Conservation (phyloP, 2,113 vertebrate species). For the Philantomba maxwellii region DNA sequence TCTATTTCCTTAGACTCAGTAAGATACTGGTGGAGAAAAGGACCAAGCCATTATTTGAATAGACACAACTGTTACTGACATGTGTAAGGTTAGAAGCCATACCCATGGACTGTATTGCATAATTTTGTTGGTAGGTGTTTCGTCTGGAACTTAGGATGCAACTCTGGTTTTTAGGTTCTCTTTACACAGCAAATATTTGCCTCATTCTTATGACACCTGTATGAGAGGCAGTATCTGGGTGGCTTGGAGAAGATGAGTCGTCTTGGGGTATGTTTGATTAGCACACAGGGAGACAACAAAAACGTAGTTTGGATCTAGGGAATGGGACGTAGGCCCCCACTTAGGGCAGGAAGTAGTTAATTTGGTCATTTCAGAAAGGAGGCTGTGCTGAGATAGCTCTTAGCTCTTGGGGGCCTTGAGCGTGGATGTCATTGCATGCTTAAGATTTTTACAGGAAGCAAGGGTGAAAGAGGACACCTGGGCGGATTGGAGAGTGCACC, state of each 20-base stretch:
- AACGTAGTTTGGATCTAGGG: background rate
- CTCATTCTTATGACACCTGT: background rate
- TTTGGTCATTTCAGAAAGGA: background rate
- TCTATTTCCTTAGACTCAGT: background rate
- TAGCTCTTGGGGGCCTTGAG: too few species aligned
- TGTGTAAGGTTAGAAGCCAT: background rate
- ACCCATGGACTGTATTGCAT: background rate
- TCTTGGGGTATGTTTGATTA: background rate
- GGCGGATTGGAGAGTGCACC: rapidly evolving
- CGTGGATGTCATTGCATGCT: background rate
- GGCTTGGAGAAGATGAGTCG: background rate
- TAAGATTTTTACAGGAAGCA: background rate
- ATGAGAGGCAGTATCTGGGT: background rate
- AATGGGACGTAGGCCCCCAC: background rate
- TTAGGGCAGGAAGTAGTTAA: background rate
- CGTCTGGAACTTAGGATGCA: background rate
- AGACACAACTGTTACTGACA: background rate
- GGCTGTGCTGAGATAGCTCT: too few species aligned
- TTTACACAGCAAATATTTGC: background rate
- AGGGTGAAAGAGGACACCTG: background rate
- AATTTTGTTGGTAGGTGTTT: background rate
- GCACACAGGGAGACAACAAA: background rate
- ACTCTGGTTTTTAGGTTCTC: background rate
- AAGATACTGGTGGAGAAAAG: background rate
- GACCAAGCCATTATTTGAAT: background rate